A percentile compares a stretch with the other conserved stretches of the same genome.
phyloP scores from a whole-genome alignment of 2,113 vertebrate genomes.

The Rhabdomys dilectus region DNA sequence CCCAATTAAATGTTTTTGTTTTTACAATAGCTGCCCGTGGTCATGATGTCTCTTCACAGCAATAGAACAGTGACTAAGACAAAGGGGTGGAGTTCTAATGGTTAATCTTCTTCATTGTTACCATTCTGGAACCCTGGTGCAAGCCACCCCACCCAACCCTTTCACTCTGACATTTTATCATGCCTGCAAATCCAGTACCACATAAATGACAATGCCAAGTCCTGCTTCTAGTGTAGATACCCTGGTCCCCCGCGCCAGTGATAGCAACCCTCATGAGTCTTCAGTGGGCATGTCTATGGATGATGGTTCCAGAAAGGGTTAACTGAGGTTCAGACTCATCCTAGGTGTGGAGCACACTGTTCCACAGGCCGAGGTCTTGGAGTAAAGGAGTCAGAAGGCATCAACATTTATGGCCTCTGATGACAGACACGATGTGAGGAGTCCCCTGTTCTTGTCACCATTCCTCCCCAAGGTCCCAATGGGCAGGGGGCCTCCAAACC shows the following conservation, averaged over 20 bases:
- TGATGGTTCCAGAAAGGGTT: background rate
- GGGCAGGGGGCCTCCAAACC: background rate
- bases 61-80: background rate
- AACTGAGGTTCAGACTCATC: background rate
- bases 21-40: background rate
- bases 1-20: background rate
- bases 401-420: background rate
- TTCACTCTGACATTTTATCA: background rate
- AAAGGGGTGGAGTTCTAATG: background rate
- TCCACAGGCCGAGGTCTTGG: background rate
- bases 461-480: background rate
- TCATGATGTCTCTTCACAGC: background rate
- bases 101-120: background rate
- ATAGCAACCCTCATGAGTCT: no score
- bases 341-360: background rate
- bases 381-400: background rate
- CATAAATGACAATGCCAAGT: background rate
- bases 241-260: background rate
- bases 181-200: background rate
- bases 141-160: background rate
- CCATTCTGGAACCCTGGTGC: background rate
- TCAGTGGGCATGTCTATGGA: background rate
- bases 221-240: background rate
- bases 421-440: background rate
- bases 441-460: background rate